Evolutionary conservation across 2,113 vertebrate species (phyloP).

Genomic region (Ctenomys sociabilis): DNA sequence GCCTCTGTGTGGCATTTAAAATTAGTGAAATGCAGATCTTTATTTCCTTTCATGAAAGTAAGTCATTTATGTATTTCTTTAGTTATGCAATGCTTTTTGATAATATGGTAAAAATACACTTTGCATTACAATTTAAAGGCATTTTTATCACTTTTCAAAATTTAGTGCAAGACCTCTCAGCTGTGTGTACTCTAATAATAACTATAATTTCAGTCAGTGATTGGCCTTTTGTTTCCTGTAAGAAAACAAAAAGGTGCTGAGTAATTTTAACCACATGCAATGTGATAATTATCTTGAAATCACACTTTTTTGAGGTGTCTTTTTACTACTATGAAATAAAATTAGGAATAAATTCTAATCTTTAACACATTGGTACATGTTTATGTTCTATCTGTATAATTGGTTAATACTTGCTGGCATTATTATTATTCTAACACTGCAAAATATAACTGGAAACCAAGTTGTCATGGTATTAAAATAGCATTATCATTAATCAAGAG

Average conservation of each 20-base stretch:
- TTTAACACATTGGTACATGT: conserved; percentile 14
- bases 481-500: conserved; percentile 24
- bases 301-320: background rate
- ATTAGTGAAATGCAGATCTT: conserved; percentile 29
- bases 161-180: background rate
- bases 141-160: conserved; percentile 21
- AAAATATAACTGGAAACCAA: background rate
- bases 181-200: background rate
- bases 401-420: conserved; percentile 19
- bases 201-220: background rate
- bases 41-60: conserved; percentile 18
- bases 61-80: conserved; percentile 44
- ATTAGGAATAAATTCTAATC: conserved; percentile 44
- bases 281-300: conserved; percentile 20
- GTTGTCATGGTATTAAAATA: conserved; percentile 53
- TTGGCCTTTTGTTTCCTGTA: conserved; percentile 23
- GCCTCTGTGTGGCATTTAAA: conserved; percentile 41
- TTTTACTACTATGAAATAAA: conserved; percentile 26
- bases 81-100: conserved; percentile 28
- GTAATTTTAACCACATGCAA: conserved; percentile 21
- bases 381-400: conserved; percentile 13
- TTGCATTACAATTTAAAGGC: conserved; percentile 20
- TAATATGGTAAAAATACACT: background rate
- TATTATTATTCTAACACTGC: conserved; percentile 47
- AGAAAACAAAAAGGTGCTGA: conserved; percentile 41